These are phyloP conservation scores for Pseudachorutes palmiensis DNA, from an alignment of 1,140 invertebrate species.

Conservation along the genomic window DNA sequence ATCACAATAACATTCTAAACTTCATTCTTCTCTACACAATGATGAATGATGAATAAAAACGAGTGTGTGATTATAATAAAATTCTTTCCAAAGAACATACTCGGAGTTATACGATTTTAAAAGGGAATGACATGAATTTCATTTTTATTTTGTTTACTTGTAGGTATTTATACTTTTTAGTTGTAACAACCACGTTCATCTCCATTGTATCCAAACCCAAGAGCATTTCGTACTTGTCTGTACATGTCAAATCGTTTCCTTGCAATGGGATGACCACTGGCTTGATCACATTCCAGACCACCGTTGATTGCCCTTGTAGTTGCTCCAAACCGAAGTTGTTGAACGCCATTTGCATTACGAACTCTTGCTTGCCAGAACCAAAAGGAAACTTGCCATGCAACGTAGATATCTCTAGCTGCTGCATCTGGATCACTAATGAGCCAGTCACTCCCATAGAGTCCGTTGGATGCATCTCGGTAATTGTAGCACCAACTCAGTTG, in stretches of 20 bases:
- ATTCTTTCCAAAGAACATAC: too few relatives aligned
- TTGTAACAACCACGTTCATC: conserved; percentile 20
- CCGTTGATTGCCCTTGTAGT: conserved; percentile 21
- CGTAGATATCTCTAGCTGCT: conserved; percentile 22
- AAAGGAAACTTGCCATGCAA: conserved; percentile 29
- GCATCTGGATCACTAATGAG: conserved; percentile 23
- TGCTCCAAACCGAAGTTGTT: conserved; percentile 19
- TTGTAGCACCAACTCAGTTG: conserved; percentile 31
- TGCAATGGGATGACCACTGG: conserved; percentile 6
- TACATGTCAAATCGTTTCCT: conserved; percentile 21
- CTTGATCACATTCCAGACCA: conserved; percentile 22
- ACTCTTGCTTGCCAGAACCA: conserved; percentile 25
- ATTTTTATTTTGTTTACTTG: too few relatives aligned
- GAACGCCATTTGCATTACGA: conserved; percentile 16
- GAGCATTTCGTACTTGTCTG: conserved; percentile 8
- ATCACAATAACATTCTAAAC: too few relatives aligned
- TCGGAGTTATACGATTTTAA: too few relatives aligned
- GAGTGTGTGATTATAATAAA: too few relatives aligned
- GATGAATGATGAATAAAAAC: too few relatives aligned
- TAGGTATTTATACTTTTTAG: too few relatives aligned
- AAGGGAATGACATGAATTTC: too few relatives aligned
- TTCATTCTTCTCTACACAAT: too few relatives aligned
- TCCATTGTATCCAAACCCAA: conserved; percentile 7
- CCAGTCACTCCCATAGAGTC: conserved; percentile 24
- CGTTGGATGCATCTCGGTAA: conserved; percentile 25